These are phyloP conservation scores for Battus philenor DNA, from an alignment of 1,140 invertebrate genomes.

Conservation along the genomic window DNA sequence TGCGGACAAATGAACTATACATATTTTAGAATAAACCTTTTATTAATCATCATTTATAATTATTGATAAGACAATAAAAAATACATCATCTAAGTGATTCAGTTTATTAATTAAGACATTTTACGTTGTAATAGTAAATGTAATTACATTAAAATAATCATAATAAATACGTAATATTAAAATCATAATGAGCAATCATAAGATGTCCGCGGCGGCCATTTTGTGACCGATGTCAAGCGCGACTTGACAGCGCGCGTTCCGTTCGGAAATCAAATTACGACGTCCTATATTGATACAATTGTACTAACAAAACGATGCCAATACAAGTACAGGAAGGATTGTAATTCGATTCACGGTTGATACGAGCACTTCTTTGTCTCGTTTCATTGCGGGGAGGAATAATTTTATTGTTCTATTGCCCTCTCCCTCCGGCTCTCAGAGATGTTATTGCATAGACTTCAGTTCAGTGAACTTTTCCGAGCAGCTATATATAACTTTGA, in stretches of 20 bases:
- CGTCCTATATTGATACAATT: slow-evolving; percentile 68
- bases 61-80: too few species aligned
- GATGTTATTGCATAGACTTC: slow-evolving; percentile 4
- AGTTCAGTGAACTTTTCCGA: slow-evolving; percentile 6
- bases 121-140: too few species aligned
- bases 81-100: too few species aligned
- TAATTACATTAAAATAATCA: too few species aligned
- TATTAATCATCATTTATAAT: too few species aligned
- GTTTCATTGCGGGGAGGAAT: slow-evolving; percentile 27
- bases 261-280: slow-evolving; percentile 61
- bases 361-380: slow-evolving; percentile 25
- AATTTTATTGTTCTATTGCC: slow-evolving; percentile 28
- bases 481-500: background rate
- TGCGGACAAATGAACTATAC: too few species aligned
- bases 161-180: too few species aligned
- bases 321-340: slow-evolving; percentile 48
- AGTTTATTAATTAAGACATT: too few species aligned
- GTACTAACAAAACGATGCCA: slow-evolving; percentile 52
- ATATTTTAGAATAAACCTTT: too few species aligned
- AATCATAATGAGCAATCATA: too few species aligned
- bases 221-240: slow-evolving; percentile 36
- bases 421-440: background rate
- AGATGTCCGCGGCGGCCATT: slow-evolving; percentile 25
- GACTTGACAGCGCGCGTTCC: slow-evolving; percentile 43
- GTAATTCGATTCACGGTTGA: slow-evolving; percentile 44